A percentile compares a stretch with the other conserved stretches of the same genome.
Conservation (phyloP, 2,888 invertebrate species). For the Drosophila nr. perissopoda region DNA sequence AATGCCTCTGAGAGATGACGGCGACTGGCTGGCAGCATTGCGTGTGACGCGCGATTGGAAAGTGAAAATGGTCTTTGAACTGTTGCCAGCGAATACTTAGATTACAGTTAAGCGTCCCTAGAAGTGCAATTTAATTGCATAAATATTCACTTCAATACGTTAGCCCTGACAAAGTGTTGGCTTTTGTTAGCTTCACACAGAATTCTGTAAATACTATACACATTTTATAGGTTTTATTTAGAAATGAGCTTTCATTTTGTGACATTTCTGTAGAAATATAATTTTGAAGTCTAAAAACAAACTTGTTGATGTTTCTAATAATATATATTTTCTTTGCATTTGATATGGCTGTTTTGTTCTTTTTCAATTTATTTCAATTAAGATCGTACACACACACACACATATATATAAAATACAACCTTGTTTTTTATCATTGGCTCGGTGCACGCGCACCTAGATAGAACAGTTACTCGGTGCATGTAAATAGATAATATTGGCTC, state of each 20-base stretch:
- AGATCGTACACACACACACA: background rate
- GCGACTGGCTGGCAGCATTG: constrained; percentile 26
- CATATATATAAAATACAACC: background rate
- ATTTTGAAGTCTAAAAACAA: background rate
- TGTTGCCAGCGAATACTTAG: constrained; percentile 22
- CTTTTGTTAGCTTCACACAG: background rate
- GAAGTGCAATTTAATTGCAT: background rate
- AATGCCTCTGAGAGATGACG: constrained; percentile 49
- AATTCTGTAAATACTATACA: background rate
- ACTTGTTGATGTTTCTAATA: background rate
- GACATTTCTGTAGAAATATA: background rate
- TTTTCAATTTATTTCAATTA: constrained; percentile 13
- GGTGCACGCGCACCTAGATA: constrained; percentile 50
- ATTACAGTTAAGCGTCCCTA: background rate
- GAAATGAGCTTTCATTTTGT: background rate
- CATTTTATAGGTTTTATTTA: background rate
- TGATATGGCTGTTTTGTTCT: background rate
- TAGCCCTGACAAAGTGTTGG: background rate
- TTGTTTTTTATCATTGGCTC: constrained; percentile 34
- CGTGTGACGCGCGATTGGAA: constrained; percentile 52
- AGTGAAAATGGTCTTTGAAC: constrained; percentile 54
- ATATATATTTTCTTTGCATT: background rate
- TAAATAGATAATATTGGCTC: constrained; percentile 52
- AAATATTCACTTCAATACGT: background rate
- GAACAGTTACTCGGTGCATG: constrained; percentile 54